Conservation (phyloP, 2,888 invertebrate genomes). For the Caenorhabditis parvicauda region DNA sequence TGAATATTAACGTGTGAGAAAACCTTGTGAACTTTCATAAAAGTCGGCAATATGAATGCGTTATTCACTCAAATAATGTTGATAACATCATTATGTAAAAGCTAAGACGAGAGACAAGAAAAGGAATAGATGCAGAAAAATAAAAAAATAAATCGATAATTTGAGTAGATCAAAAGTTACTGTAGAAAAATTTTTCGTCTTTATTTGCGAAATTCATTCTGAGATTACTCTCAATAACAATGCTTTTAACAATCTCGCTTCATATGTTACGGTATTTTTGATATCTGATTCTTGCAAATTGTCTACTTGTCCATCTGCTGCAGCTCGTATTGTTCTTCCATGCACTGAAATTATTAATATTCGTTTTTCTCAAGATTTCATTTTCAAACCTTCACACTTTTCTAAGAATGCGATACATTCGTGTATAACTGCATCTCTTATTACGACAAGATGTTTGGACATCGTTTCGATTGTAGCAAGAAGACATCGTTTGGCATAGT, state of each 20-base stretch:
- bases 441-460: conserved; percentile 76
- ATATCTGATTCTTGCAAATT: conserved; percentile 72
- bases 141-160: neutral
- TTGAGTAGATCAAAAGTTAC: conserved; percentile 64
- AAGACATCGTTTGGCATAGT: conserved; percentile 55
- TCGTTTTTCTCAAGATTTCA: neutral
- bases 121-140: too few relatives aligned
- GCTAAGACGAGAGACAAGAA: too few relatives aligned
- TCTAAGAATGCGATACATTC: conserved; percentile 86
- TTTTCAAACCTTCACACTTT: conserved; percentile 77
- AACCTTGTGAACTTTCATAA: too few relatives aligned
- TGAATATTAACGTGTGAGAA: too few relatives aligned
- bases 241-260: conserved; percentile 81
- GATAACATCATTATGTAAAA: too few relatives aligned
- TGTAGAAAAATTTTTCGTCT: too few relatives aligned
- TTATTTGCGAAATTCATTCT: too few relatives aligned
- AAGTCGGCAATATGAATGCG: too few relatives aligned
- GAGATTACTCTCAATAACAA: too few relatives aligned
- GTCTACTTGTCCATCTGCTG: conserved; percentile 79
- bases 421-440: conserved; percentile 81
- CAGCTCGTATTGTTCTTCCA: conserved; percentile 80
- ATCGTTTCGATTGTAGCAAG: conserved; percentile 35
- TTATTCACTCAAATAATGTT: too few relatives aligned
- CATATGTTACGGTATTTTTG: conserved; percentile 86
- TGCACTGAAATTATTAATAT: conserved; percentile 69